Conservation (phyloP, 2,888 invertebrate species). For the Hyles lineata region DNA sequence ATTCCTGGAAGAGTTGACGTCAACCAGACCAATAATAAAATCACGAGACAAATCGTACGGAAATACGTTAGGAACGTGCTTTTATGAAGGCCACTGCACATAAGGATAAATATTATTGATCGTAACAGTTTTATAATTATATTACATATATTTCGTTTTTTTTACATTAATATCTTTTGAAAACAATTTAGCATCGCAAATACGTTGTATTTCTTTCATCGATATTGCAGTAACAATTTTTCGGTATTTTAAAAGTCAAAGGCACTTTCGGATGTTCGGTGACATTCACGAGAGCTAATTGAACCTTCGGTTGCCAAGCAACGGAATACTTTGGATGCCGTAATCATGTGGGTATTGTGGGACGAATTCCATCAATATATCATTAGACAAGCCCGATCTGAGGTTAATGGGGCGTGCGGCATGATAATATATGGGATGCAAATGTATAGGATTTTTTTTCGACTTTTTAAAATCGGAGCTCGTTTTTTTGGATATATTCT, state of each 20-base stretch:
- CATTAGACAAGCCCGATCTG: conserved; percentile 33
- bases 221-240: no score
- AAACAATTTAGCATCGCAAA: no score
- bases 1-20: no score
- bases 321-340: conserved; percentile 39
- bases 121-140: no score
- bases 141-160: no score
- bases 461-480: neutral
- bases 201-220: no score
- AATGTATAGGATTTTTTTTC: neutral
- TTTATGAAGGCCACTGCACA: no score
- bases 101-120: no score
- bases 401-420: conserved; percentile 34
- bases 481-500: neutral
- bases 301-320: conserved; percentile 39
- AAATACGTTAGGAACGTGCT: no score
- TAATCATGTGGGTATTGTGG: conserved; percentile 40
- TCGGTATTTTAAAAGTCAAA: neutral
- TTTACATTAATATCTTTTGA: no score
- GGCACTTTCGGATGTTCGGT: conserved; percentile 30
- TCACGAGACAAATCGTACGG: no score
- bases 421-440: neutral
- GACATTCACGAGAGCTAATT: conserved; percentile 41
- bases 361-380: conserved; percentile 44
- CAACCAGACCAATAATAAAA: no score